Percentiles rank a stretch among this genome's conserved stretches.
phyloP scores from a whole-genome alignment of 2,888 invertebrate genomes.

The Drosophila crucigera region DNA sequence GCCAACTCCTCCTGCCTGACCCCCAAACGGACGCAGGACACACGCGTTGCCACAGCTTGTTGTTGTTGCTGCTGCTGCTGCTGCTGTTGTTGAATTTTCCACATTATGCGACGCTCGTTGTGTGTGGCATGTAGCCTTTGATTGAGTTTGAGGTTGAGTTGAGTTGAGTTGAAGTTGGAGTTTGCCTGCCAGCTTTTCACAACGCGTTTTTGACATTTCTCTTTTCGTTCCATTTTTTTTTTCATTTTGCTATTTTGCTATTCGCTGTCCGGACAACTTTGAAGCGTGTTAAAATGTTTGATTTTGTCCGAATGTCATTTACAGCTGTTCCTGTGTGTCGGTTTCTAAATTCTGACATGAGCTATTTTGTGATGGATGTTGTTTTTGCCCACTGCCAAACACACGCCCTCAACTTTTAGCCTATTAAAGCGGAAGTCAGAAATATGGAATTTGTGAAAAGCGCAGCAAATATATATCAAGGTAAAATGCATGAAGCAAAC shows the following conservation, averaged over 20 bases:
- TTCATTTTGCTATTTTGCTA: slow-evolving; percentile 23
- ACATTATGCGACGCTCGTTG: slow-evolving; percentile 67
- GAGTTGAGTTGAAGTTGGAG: slow-evolving; percentile 11
- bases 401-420: slow-evolving; percentile 4
- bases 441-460: neutral
- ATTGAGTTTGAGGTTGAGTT: slow-evolving; percentile 63
- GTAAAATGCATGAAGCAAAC: no score
- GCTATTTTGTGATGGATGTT: slow-evolving; percentile 55
- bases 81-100: slow-evolving; percentile 60
- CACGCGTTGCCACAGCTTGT: slow-evolving; percentile 59
- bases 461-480: neutral
- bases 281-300: slow-evolving; percentile 81
- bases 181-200: slow-evolving; percentile 70
- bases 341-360: slow-evolving; percentile 42
- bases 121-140: slow-evolving; percentile 70
- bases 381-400: slow-evolving; percentile 16
- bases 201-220: slow-evolving; percentile 72
- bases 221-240: slow-evolving; percentile 17
- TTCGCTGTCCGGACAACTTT: slow-evolving; percentile 62
- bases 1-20: slow-evolving; percentile 62
- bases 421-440: neutral
- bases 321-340: slow-evolving; percentile 69
- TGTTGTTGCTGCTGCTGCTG: slow-evolving; percentile 35
- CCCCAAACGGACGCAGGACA: slow-evolving; percentile 73
- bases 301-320: slow-evolving; percentile 78